Percentiles rank a stretch among this genome's conserved stretches.
These are phyloP conservation scores for Aethes cnicana DNA, from an alignment of 2,888 invertebrate species.

Conservation along the genomic window DNA sequence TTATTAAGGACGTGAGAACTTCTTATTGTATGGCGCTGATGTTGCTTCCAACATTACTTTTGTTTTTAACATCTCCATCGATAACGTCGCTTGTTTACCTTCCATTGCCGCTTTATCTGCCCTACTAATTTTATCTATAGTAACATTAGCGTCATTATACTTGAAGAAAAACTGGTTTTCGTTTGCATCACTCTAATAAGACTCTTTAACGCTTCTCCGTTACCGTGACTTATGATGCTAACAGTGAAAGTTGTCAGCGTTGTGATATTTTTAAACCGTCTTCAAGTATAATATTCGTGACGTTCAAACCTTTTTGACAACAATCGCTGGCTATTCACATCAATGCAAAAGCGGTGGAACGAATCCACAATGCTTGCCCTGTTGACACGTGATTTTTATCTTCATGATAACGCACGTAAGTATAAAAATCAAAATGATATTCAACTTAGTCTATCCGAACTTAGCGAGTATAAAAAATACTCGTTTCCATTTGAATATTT, in stretches of 20 bases:
- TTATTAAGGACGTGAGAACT: constrained; percentile 79
- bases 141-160: constrained; percentile 37
- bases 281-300: constrained; percentile 19
- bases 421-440: constrained; percentile 4
- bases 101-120: constrained; percentile 47
- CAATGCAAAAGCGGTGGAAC: constrained; percentile 47
- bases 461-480: no score
- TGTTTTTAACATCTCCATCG: constrained; percentile 48
- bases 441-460: not conserved
- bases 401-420: constrained; percentile 32
- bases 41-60: constrained; percentile 59
- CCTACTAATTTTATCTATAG: constrained; percentile 31
- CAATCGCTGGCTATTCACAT: constrained; percentile 34
- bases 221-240: constrained; percentile 26
- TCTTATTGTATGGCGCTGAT: constrained; percentile 47
- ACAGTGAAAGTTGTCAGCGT: constrained; percentile 23
- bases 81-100: constrained; percentile 49
- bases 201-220: constrained; percentile 15
- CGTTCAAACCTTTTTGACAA: constrained; percentile 18
- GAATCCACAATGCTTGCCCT: constrained; percentile 55
- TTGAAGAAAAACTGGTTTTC: constrained; percentile 22
- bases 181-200: constrained; percentile 1
- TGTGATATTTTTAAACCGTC: constrained; percentile 10
- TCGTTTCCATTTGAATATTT: not conserved
- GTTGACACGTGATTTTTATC: constrained; percentile 40